Percentiles rank a stretch among this genome's conserved stretches.
These are phyloP conservation scores for Drosophila antonietae DNA, from an alignment of 2,888 invertebrate species.

Conservation along the genomic window DNA sequence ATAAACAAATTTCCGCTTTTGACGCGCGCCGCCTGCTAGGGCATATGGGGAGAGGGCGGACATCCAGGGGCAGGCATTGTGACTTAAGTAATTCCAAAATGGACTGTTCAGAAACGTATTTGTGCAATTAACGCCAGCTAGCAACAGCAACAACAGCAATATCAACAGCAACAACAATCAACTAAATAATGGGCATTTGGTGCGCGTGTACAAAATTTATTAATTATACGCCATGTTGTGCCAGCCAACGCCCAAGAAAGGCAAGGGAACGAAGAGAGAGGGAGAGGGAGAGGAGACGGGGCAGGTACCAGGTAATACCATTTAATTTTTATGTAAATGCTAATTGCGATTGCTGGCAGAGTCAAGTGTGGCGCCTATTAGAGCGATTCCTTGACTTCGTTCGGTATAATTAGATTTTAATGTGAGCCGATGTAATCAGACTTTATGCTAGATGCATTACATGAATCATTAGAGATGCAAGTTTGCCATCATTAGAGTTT, in stretches of 20 bases:
- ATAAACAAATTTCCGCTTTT: slow-evolving; percentile 81
- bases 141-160: slow-evolving; percentile 7
- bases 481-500: slow-evolving; percentile 54
- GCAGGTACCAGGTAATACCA: slow-evolving; percentile 39
- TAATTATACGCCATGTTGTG: slow-evolving; percentile 78
- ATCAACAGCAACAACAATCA: slow-evolving; percentile 20
- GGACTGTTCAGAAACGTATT: slow-evolving; percentile 75
- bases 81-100: slow-evolving; percentile 64
- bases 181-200: slow-evolving; percentile 53
- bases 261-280: slow-evolving; percentile 6
- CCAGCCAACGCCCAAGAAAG: slow-evolving; percentile 51
- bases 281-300: not conserved
- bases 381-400: slow-evolving; percentile 21
- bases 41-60: not conserved
- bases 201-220: slow-evolving; percentile 72
- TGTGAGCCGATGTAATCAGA: slow-evolving; percentile 52
- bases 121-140: slow-evolving; percentile 74
- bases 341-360: slow-evolving; percentile 46
- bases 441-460: slow-evolving; percentile 53
- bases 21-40: slow-evolving; percentile 62
- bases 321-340: slow-evolving; percentile 63
- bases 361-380: slow-evolving; percentile 14
- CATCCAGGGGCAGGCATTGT: slow-evolving; percentile 19
- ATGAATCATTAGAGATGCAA: slow-evolving; percentile 57
- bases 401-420: slow-evolving; percentile 71